A percentile compares a stretch with the other conserved stretches of the same genome.
These are phyloP conservation scores for Diphyllodes magnificus DNA, from an alignment of 2,113 vertebrate genomes.

Conservation along the genomic window DNA sequence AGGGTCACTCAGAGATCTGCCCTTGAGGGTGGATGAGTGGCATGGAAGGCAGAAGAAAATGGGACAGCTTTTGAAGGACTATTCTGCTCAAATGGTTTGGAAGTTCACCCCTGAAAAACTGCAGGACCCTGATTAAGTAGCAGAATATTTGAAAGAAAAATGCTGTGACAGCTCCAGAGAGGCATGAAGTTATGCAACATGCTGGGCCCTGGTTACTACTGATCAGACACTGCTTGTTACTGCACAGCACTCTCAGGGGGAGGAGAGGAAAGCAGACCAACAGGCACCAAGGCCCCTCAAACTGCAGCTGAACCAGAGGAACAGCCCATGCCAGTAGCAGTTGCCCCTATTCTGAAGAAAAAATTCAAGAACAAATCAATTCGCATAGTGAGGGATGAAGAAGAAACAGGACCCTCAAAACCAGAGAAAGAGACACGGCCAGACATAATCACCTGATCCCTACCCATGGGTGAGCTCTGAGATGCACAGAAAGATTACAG, in stretches of 20 bases:
- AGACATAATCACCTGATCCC: background rate
- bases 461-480: background rate
- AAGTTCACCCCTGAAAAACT: background rate
- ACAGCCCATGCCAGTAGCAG: background rate
- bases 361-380: background rate
- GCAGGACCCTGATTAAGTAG: background rate
- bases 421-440: background rate
- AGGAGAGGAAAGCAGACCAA: background rate
- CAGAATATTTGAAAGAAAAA: background rate
- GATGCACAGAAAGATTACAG: background rate
- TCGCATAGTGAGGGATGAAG: background rate
- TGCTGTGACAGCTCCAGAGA: background rate
- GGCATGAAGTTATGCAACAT: fast-evolving
- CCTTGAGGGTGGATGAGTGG: background rate
- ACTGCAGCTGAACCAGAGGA: background rate
- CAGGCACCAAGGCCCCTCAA: background rate
- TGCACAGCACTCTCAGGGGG: too few species aligned
- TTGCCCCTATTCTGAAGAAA: background rate
- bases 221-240: background rate
- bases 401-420: background rate
- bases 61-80: background rate
- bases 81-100: background rate
- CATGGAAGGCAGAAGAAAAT: background rate
- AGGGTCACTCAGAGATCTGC: background rate
- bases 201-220: background rate